Evolutionary conservation across 2,888 invertebrate species (phyloP).

Genomic region (Drepana falcataria): DNA sequence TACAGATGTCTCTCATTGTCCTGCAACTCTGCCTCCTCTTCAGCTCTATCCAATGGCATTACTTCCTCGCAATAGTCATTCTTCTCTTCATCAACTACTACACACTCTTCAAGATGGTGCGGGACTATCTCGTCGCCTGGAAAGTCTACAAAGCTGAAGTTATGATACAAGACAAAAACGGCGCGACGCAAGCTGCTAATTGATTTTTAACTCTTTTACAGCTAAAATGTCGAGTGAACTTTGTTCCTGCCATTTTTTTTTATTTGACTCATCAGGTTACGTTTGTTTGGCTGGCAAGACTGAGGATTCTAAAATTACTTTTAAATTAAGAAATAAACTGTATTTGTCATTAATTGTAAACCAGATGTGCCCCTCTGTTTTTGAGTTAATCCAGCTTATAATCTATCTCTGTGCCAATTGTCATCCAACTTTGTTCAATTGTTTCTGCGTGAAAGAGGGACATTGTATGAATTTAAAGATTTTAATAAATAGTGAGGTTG

Average conservation of each 20-base stretch:
- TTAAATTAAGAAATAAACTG: no score
- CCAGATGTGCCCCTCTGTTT: no score
- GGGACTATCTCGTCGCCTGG: constrained; percentile 92
- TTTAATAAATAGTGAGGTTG: no score
- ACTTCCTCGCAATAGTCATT: constrained; percentile 90
- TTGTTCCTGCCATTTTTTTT: constrained; percentile 2
- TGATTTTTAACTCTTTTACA: constrained; percentile 7
- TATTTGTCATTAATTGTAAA: no score
- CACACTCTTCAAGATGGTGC: constrained; percentile 91
- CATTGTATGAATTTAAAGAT: no score
- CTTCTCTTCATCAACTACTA: constrained; percentile 94
- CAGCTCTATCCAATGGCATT: constrained; percentile 93
- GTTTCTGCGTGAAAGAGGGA: no score
- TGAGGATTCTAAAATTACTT: not conserved
- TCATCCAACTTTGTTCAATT: no score
- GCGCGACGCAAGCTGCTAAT: constrained; percentile 15
- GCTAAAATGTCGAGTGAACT: not conserved
- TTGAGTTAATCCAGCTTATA: no score
- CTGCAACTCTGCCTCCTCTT: constrained; percentile 89
- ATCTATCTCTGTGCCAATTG: no score
- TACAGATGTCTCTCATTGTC: constrained; percentile 84
- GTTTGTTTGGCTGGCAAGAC: not conserved
- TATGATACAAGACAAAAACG: constrained; percentile 81
- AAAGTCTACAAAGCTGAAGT: constrained; percentile 87
- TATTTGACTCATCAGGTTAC: not conserved